Evolutionary conservation across 2,888 invertebrate genomes (phyloP), one percentile per base, ranked within the genome.

Genomic region (Parnassius orleans): DNA sequence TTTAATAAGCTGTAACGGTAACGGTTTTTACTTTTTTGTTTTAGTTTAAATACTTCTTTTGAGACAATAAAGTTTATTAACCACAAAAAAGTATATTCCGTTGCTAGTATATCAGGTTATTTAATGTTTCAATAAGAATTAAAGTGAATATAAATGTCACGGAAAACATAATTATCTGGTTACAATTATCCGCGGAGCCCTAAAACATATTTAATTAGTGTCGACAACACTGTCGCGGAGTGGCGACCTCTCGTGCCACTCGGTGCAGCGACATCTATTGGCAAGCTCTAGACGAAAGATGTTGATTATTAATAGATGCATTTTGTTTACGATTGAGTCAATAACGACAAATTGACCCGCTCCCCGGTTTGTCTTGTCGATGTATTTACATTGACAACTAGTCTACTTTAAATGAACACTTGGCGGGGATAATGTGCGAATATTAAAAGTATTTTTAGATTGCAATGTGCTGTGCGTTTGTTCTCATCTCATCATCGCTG

Each of bases 181-280:
- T 33, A 33, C 24, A 7, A 24, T 5, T 24, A 24, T 60, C 9
- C 46, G 46, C 62, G 59, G 63, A 56, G 56, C 63, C 63, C 63
- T 63, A 74, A 77, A 76, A 68, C 65, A 76, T 75, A 73, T 75
- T 72, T 76, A 76, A 77, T 78, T 73, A 77, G 73, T 71, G 75
- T 70, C 65, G 67, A 61, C 61, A 70, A 69, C 61, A 68, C 48
- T 66, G 64, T 64, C 19, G 44, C 15, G 63, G 61, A 66, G 60
- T 48, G 57, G 48, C 48, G 53, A 47, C 59, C 66, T 69, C 64
- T 64, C 60, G 64, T 71, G 67, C 64, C 66, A 65, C 65, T 66
- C 60, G 48, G 57, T 57, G 65, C 64, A 60, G 54, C 51, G 65
- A 57, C 65, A 64, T 63, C 58, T 55, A 63, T 63, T 52, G 52